Conservation (phyloP, 2,888 invertebrate genomes). For the Pimpla rufipes region DNA sequence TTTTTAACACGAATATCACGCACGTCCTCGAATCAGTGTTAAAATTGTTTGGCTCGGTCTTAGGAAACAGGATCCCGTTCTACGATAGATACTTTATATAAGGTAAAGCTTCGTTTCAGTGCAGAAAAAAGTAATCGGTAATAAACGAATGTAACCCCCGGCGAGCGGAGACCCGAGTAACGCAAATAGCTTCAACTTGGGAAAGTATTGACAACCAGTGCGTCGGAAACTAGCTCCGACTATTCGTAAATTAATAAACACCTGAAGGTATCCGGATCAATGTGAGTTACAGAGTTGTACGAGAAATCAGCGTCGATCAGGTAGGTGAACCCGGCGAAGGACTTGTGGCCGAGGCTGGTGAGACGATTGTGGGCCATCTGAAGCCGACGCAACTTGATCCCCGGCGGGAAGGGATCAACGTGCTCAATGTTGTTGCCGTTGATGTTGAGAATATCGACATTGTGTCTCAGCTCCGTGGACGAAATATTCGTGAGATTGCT, state of each 20-base stretch:
- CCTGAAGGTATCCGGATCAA: constrained; percentile 90
- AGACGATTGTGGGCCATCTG: constrained; percentile 90
- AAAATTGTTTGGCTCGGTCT: no score
- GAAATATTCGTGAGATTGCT: constrained; percentile 91
- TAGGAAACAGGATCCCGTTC: no score
- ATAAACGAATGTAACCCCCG: no score
- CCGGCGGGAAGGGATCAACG: constrained; percentile 88
- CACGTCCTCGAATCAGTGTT: no score
- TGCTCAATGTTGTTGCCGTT: constrained; percentile 89
- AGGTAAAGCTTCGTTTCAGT: no score
- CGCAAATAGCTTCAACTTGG: no score
- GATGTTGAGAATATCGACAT: constrained; percentile 90
- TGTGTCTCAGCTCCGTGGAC: constrained; percentile 89
- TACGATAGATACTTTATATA: no score
- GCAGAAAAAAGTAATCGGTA: no score
- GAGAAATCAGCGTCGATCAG: constrained; percentile 91
- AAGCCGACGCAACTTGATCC: constrained; percentile 90
- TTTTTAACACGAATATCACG: no score
- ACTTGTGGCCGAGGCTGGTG: constrained; percentile 87
- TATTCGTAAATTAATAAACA: constrained; percentile 76
- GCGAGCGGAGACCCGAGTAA: no score
- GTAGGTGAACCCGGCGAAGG: constrained; percentile 89
- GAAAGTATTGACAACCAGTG: no score
- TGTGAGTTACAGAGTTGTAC: constrained; percentile 88
- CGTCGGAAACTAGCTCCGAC: background rate